Percentiles rank a stretch among this genome's conserved stretches.
Conservation (phyloP, 2,797 vertebrate species). For the Megaceryle alcyon region DNA sequence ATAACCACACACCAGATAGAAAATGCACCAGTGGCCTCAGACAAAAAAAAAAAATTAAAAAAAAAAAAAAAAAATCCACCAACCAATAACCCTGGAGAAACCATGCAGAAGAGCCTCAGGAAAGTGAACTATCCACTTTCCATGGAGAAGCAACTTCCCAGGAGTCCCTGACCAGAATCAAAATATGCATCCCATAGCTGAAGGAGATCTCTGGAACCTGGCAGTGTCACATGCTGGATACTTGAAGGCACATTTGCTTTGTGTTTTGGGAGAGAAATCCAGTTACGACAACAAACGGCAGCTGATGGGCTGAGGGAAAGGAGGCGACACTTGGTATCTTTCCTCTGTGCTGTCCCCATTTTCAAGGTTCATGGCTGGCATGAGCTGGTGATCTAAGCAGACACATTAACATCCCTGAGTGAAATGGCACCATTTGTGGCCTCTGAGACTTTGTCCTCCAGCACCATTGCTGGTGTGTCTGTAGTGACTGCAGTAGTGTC, state of each 20-base stretch:
- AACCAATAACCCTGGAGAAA: not conserved
- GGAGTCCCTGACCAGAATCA: constrained; percentile 23
- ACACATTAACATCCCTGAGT: constrained; percentile 92
- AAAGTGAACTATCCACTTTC: constrained; percentile 15
- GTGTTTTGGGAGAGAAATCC: constrained; percentile 61
- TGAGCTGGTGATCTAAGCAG: constrained; percentile 80
- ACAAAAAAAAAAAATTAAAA: not conserved
- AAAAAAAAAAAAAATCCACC: not conserved
- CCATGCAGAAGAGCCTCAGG: not conserved
- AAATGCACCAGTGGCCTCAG: too few relatives aligned
- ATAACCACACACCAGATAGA: too few relatives aligned
- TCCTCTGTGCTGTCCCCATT: constrained; percentile 29
- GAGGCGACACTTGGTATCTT: not conserved
- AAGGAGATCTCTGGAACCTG: constrained; percentile 58
- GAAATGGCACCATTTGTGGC: constrained; percentile 81
- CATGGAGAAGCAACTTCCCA: constrained; percentile 7
- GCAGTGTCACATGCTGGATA: constrained; percentile 42
- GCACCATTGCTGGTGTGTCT: constrained; percentile 74
- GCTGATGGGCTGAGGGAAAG: constrained; percentile 40
- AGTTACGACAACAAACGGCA: constrained; percentile 38
- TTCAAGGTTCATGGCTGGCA: constrained; percentile 38
- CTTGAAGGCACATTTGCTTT: constrained; percentile 77
- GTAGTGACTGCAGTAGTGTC: constrained; percentile 45
- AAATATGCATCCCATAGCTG: constrained; percentile 41
- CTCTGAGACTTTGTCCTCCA: constrained; percentile 79